Base-by-base conservation (phyloP, 1,140 invertebrate genomes). In the Drosophila lacertosa region DNA sequence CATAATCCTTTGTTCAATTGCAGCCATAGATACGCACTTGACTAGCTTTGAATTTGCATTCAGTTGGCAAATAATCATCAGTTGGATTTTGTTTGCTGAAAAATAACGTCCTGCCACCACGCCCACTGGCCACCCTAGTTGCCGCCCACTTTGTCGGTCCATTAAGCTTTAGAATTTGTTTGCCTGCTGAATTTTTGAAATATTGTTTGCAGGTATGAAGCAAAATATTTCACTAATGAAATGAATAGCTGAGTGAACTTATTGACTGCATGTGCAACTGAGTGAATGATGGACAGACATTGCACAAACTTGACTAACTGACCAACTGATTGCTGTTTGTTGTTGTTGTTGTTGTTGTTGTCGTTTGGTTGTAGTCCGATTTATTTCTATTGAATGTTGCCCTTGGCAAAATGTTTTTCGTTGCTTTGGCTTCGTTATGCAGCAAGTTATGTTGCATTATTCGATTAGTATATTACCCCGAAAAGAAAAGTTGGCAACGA, bases 141-240 rank as follows among this genome's bases (percentile, higher is more conserved):
- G 2, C 22, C 2, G 2, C 0, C 10, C 22, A 1, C 2, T 37
- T 16, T n/a, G 32, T 11, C 10, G 55, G 20, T 15, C 63, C 44
- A 66, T 50, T 50, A 48, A 59, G 63, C 63, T 59, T 50, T 59
- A 18, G 63, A 66, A 66, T 48, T 55, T 13, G 53, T 47, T 58
- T 47, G 51, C 62, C 47, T 18, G 32, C 29, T 26, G 26, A 51
- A 16, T 39, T 39, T 40, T 39, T 53, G 35, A 72, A 59, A 80
- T 63, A 72, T 64, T 69, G 60, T 54, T 63, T 50, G 48, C 29
- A 71, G 74, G 33, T 68, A 76, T 72, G 32, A 60, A 66, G 64
- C 65, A 65, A 77, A 88, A 77, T 67, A 77, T 71, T 81, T 81
- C 64, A 82, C 67, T 71, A 77, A 68, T 67, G 64, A 77, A 81